Evolutionary conservation across 2,888 invertebrate species (phyloP).

Genomic region (Coelogynopora nodosa): DNA sequence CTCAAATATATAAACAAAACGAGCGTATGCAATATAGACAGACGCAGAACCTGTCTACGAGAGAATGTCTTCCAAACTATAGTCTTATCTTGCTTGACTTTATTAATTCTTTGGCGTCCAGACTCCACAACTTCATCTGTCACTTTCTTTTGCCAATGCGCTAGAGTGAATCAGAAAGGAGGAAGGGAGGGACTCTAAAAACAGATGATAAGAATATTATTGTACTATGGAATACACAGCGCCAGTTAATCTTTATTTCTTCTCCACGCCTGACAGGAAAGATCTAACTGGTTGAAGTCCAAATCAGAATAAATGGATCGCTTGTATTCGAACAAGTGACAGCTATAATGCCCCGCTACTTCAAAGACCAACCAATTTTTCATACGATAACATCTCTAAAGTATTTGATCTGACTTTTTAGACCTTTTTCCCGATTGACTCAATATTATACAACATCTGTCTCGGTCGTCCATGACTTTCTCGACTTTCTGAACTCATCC

Average conservation of each 20-base stretch:
- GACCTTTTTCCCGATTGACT: conserved; percentile 7
- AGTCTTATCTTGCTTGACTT: not conserved
- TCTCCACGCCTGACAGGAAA: not conserved
- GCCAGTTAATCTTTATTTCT: conserved; percentile 19
- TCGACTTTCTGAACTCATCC: not conserved
- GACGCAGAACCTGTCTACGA: not conserved
- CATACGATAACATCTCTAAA: not conserved
- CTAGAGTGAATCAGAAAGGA: not conserved
- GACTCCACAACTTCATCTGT: conserved; percentile 24
- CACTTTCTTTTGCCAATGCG: not conserved
- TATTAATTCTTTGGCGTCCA: not conserved
- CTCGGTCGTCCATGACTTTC: not conserved
- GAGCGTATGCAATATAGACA: not conserved
- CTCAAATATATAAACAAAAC: not conserved
- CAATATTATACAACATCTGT: not conserved
- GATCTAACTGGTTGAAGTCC: conserved; percentile 10
- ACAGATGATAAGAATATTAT: not conserved
- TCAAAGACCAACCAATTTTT: not conserved
- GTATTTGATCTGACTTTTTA: conserved; percentile 19
- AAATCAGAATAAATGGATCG: conserved; percentile 16
- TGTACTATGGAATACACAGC: too few species aligned
- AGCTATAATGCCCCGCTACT: conserved; percentile 4
- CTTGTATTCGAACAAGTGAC: conserved; percentile 24
- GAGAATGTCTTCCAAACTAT: not conserved
- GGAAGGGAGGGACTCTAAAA: not conserved